Evolutionary conservation across 1,140 invertebrate genomes (phyloP).

Genomic region (Onthophagus taurus): DNA sequence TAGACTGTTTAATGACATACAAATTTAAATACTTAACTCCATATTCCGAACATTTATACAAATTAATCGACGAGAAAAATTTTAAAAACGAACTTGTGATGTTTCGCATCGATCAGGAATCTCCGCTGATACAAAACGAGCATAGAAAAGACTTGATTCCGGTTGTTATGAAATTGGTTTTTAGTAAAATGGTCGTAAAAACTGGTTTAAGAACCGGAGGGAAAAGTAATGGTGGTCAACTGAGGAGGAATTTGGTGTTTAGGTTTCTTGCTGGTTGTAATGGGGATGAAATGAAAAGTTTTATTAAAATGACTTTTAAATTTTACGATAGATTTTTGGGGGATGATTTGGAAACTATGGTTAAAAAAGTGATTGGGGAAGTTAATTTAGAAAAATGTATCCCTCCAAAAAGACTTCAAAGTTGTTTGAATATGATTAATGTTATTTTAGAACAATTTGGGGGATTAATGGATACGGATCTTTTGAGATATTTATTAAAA

Average conservation of each 20-base stretch:
- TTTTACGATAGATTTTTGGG: constrained; percentile 57
- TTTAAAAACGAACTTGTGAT: constrained; percentile 73
- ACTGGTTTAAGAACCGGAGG: constrained; percentile 60
- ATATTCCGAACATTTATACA: constrained; percentile 68
- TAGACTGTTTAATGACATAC: constrained; percentile 79
- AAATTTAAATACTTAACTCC: constrained; percentile 65
- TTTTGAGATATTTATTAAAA: constrained; percentile 62
- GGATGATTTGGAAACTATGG: constrained; percentile 39
- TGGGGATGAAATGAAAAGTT: constrained; percentile 66
- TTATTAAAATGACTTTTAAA: constrained; percentile 76
- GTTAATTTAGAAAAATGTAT: constrained; percentile 52
- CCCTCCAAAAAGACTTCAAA: constrained; percentile 63
- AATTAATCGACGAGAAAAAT: constrained; percentile 76
- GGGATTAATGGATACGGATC: constrained; percentile 53
- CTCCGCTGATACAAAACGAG: constrained; percentile 53
- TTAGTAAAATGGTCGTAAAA: constrained; percentile 79
- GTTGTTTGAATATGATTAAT: constrained; percentile 66
- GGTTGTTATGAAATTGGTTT: constrained; percentile 75
- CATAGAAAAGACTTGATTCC: constrained; percentile 70
- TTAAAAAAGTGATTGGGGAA: constrained; percentile 38
- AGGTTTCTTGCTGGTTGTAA: constrained; percentile 75
- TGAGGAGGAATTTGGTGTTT: constrained; percentile 65
- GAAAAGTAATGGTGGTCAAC: constrained; percentile 55
- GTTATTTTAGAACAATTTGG: constrained; percentile 81
- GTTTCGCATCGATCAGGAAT: constrained; percentile 67